Base-by-base conservation (phyloP, 2,888 invertebrate genomes). In the Platycheirus rosarum region DNA sequence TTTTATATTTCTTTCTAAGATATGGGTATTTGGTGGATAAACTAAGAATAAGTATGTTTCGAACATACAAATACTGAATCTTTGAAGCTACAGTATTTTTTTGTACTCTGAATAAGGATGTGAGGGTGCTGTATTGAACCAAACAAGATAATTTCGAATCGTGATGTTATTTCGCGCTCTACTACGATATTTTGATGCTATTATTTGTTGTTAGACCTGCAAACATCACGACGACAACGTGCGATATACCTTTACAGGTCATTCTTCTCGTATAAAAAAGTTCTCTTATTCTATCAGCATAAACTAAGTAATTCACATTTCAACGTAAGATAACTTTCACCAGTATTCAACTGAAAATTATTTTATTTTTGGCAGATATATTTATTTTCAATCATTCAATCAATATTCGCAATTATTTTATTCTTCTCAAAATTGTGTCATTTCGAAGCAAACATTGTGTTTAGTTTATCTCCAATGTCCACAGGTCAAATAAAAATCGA, bases 121-220 rank as follows among this genome's bases (percentile, higher is more conserved):
- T 23, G 49, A 44, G 49, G 60, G 51, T 51, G 63, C 32, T 60
- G 8, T 8, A 6, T 37, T 23, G 8, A 57, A 40, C 26, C 23
- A 13, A 49, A 11, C 2, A 32, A 23, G 32, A 32, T 16, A 8
- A 9, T 26, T 65, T 42, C 13, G 20, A 23, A 44, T 68, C 49
- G 71, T 57, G 62, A 63, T 48, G 63, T 63, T 77, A 71, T 60
- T 82, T 82, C 82, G 77, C 76, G 68, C 40, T 53, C 14, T 77
- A 68, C 77, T 73, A 73, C 66, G 77, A 82, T 32, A 77, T 82
- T 77, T 82, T 49, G 68, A 68, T 62, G 77, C 71, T 82, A 5
- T 71, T 76, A 20, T 82, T 82, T 82, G 82, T 73, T 71, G 49
- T 60, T 53, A 44, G 57, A 42, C 63, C 35, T 35, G 40, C 46